These are phyloP conservation scores for Peromyscus eremicus DNA, from an alignment of 2,797 vertebrate genomes.

Conservation along the genomic window DNA sequence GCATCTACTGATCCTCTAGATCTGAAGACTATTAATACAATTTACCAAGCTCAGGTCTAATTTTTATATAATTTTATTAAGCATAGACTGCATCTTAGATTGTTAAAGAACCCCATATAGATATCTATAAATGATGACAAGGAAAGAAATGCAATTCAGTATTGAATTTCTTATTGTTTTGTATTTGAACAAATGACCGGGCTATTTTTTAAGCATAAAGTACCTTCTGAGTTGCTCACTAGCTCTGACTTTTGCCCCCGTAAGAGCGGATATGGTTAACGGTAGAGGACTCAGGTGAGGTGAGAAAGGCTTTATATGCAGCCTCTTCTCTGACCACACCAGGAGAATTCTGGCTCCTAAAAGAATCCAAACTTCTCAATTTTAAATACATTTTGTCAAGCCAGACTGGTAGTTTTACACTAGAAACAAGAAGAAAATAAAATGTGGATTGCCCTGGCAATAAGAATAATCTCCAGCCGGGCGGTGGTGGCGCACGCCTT, in stretches of 20 bases:
- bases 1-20: constrained; percentile 37
- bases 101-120: not conserved
- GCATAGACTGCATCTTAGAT: not conserved
- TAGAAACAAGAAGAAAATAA: constrained; percentile 38
- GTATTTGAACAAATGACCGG: constrained; percentile 74
- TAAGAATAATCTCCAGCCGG: not conserved
- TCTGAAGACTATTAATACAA: constrained; percentile 49
- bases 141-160: constrained; percentile 65
- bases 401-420: not conserved
- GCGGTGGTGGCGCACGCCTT: too few species aligned
- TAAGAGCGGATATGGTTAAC: constrained; percentile 72
- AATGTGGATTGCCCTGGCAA: not conserved
- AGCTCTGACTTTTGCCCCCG: constrained; percentile 67
- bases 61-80: constrained; percentile 43
- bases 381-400: not conserved
- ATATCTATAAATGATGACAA: constrained; percentile 60
- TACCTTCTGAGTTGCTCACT: constrained; percentile 76
- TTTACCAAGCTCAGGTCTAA: not conserved
- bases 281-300: constrained; percentile 39
- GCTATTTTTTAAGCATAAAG: constrained; percentile 77
- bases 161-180: constrained; percentile 6
- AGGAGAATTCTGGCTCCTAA: constrained; percentile 45
- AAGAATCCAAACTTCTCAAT: constrained; percentile 65
- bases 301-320: constrained; percentile 65
- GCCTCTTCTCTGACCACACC: constrained; percentile 36